Evolutionary conservation across 2,113 vertebrate species (phyloP).

Genomic region (Antigone vipio): DNA sequence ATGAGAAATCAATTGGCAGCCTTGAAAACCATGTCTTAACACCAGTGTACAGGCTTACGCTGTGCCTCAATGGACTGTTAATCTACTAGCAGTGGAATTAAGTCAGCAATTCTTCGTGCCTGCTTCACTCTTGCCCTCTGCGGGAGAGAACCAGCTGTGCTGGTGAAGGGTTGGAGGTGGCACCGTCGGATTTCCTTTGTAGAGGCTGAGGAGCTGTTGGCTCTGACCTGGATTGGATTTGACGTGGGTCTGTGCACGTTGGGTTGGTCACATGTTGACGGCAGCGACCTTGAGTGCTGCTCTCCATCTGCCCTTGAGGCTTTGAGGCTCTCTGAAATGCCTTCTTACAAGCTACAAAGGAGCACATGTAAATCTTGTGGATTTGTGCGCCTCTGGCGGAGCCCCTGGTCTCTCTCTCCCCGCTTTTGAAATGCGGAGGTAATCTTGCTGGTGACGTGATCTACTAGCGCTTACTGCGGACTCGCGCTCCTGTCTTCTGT

Average conservation of each 20-base stretch:
- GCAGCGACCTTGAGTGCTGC: background rate
- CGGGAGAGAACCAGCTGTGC: background rate
- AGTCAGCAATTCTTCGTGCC: too few relatives aligned
- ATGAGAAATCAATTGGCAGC: background rate
- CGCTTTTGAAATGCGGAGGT: rapidly evolving
- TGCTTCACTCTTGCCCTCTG: background rate
- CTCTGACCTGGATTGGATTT: background rate
- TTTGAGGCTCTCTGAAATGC: rapidly evolving
- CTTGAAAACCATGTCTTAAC: background rate
- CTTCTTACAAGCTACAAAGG: too few relatives aligned
- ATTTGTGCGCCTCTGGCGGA: background rate
- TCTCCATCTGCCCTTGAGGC: background rate
- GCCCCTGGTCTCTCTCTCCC: too few relatives aligned
- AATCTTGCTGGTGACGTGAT: rapidly evolving
- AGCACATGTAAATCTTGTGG: rapidly evolving
- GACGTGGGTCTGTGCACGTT: rapidly evolving
- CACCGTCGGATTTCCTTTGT: rapidly evolving
- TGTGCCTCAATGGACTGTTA: background rate
- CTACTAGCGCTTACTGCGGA: rapidly evolving
- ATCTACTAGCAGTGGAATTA: rapidly evolving
- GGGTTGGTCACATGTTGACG: rapidly evolving
- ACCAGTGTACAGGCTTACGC: background rate
- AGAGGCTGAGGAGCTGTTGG: background rate
- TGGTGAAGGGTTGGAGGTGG: background rate
- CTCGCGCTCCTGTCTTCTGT: rapidly evolving